Conservation (phyloP, 2,113 vertebrate genomes). For the Malurus elegans region DNA sequence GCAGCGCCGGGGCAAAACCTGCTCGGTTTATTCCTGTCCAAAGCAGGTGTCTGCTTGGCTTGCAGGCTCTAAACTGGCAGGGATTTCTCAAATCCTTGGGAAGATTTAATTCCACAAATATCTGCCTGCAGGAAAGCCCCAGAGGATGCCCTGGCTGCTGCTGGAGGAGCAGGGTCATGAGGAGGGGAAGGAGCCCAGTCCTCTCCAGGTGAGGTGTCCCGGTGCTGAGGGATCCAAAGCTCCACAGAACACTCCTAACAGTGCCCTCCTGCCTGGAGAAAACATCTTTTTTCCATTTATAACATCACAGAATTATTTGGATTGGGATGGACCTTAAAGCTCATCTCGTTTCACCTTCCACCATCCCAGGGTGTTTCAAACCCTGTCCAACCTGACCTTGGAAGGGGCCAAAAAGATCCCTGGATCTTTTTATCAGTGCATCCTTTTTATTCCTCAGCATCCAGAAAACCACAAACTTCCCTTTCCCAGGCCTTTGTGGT, state of each 20-base stretch:
- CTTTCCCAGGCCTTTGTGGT: background rate
- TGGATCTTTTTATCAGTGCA: background rate
- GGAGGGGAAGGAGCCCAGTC: background rate
- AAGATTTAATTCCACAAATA: background rate
- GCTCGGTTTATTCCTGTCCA: background rate
- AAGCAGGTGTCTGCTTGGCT: background rate
- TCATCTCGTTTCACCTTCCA: background rate
- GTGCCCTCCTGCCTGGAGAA: background rate
- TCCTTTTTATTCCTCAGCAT: background rate
- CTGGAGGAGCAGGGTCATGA: background rate
- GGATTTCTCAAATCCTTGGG: background rate
- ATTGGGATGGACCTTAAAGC: background rate
- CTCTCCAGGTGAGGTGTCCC: background rate
- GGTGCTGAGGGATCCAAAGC: background rate
- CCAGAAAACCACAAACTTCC: background rate
- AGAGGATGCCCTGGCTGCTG: background rate
- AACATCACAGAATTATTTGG: background rate
- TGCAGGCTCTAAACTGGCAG: background rate
- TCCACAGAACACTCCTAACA: background rate
- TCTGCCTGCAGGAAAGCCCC: background rate
- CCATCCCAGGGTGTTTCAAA: accelerated
- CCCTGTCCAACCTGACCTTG: accelerated
- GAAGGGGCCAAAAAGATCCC: no score
- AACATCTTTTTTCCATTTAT: background rate
- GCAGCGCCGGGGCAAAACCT: background rate